Evolutionary conservation across 2,888 invertebrate genomes (phyloP).

Genomic region (Ariolimax columbianus): DNA sequence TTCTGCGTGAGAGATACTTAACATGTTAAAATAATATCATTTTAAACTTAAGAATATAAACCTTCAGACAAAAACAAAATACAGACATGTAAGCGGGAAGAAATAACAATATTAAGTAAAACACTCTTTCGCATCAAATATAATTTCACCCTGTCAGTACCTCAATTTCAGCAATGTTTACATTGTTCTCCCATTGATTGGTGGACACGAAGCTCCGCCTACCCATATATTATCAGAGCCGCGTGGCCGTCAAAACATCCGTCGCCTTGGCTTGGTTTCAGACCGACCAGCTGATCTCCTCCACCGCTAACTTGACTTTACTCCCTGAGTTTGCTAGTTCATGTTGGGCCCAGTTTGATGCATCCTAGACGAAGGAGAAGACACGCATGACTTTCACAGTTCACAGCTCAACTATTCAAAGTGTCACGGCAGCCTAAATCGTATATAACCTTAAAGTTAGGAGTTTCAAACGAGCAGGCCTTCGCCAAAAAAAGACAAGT

Average conservation of each 20-base stretch:
- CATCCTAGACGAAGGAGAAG: background rate
- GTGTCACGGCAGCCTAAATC: too few species aligned
- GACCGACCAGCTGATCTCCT: conserved; percentile 45
- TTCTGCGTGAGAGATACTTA: too few species aligned
- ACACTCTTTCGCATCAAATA: background rate
- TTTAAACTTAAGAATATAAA: background rate
- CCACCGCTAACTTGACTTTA: background rate
- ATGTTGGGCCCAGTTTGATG: conserved; percentile 1
- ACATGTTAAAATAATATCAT: too few species aligned
- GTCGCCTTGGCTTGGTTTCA: conserved; percentile 31
- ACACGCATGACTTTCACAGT: background rate
- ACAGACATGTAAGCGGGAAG: background rate
- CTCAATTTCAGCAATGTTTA: conserved; percentile 9
- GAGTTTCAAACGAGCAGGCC: too few species aligned
- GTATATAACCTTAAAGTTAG: too few species aligned
- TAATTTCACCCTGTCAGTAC: background rate
- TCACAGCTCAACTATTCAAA: too few species aligned
- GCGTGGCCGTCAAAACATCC: conserved; percentile 47
- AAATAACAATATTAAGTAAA: background rate
- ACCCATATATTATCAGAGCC: conserved; percentile 18
- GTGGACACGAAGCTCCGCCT: conserved; percentile 10
- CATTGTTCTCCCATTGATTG: conserved; percentile 30
- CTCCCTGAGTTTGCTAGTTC: background rate
- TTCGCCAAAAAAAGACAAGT: too few species aligned
- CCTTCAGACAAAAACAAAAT: background rate